Base-by-base conservation (phyloP, 1,140 invertebrate species). In the Pogonognathellus flavescens region DNA sequence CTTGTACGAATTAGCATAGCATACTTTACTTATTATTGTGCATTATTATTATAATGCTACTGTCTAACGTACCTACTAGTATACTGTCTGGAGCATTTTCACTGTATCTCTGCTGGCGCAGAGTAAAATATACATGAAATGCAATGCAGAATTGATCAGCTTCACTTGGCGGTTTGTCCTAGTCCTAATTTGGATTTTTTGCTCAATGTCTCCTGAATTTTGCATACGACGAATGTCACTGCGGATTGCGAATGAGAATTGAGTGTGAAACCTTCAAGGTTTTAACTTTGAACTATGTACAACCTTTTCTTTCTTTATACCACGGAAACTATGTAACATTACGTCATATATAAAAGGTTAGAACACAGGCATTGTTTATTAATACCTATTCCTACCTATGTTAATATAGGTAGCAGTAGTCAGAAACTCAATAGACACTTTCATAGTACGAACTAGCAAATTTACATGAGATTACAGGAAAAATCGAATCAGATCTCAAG, bases 221-320 rank as follows among this genome's bases (percentile, higher is more conserved):
- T 76, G 31, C 70, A 76, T 76, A 18, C 14, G 70, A 50, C 41
- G 25, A 76, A 41, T 76, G 70, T 49, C 70, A 7, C 49, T 10
- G 11, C 16, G 70, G 70, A 76, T 49, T 76, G 70, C 49, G 31
- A 49, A 76, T 76, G 70, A 76, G 70, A 66, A 66, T 66, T 11
- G 20, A 66, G 1, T 66, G 6, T 14, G 14, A 0, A 31, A 13
- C 62, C 22, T 41, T 41, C 2, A 41, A 41, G 31, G 31, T 41
- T 41, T 41, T 41, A 41, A 41, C 31, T 41, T 41, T 41, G 31
- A 41, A 41, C 31, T 6, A 41, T 6, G 31, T 41, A 41, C 31
- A 41, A 3, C 31, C 31, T 6, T 41, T 41, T 41, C 31, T 41
- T 41, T 41, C 31, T 1, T 3, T 41, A 41, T 41, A 41, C 31